Evolutionary conservation across 2,888 invertebrate genomes (phyloP).

Genomic region (Andrena flavipes): DNA sequence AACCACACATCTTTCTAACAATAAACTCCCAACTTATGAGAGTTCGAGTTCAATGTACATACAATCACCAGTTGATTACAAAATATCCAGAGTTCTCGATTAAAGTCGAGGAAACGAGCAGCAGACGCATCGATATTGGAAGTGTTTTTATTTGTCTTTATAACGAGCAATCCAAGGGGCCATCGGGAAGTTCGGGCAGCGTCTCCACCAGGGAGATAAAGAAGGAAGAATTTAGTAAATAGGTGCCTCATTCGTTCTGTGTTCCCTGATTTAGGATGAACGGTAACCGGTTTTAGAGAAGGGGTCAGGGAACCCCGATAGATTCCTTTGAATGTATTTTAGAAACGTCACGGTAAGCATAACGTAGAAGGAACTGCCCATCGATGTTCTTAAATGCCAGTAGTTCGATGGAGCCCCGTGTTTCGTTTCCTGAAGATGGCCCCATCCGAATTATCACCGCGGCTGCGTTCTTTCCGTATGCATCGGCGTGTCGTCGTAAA

Average conservation of each 20-base stretch:
- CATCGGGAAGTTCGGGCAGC: background rate
- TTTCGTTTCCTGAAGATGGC: background rate
- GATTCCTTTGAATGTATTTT: slow-evolving; percentile 47
- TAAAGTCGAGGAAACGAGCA: background rate
- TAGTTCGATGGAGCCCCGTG: background rate
- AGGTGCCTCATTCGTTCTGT: slow-evolving; percentile 10
- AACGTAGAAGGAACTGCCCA: background rate
- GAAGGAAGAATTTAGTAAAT: slow-evolving; percentile 37
- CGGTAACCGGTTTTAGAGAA: slow-evolving; percentile 46
- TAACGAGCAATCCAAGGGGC: background rate
- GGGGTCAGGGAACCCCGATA: slow-evolving; percentile 52
- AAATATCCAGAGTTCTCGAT: background rate
- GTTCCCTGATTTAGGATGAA: slow-evolving; percentile 46
- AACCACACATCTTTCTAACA: no score
- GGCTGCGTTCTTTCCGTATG: background rate
- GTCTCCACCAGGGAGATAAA: background rate
- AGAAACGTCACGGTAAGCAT: slow-evolving; percentile 14
- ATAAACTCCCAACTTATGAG: no score
- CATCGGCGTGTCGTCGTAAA: background rate
- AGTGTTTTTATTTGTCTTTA: background rate
- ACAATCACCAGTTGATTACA: no score
- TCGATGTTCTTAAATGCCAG: background rate
- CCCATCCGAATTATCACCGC: background rate
- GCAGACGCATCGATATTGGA: no score
- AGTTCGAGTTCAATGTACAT: no score